These are phyloP conservation scores for Lamprologus sp. DNA, from an alignment of 2,113 vertebrate species.

Conservation along the genomic window DNA sequence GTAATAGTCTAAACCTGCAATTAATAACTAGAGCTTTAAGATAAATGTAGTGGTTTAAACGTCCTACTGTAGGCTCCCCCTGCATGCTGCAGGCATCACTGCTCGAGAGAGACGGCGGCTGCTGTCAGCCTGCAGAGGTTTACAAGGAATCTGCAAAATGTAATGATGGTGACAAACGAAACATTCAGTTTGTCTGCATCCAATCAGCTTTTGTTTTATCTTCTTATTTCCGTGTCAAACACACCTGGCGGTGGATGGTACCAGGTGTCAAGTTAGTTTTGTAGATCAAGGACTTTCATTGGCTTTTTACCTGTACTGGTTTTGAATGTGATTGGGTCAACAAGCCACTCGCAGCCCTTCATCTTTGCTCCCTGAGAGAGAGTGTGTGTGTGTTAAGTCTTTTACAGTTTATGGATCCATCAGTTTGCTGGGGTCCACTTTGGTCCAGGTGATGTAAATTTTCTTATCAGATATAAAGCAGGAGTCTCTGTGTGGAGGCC, in stretches of 20 bases:
- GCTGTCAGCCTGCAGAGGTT: not conserved
- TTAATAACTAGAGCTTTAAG: not conserved
- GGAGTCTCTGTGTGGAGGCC: not conserved
- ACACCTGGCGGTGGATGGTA: not conserved
- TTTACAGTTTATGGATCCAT: not conserved
- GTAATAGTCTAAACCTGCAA: not conserved
- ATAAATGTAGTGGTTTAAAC: not conserved
- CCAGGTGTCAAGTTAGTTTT: not conserved
- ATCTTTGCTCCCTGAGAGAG: not conserved
- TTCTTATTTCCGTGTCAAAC: not conserved
- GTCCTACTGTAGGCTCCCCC: not conserved
- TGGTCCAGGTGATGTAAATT: not conserved
- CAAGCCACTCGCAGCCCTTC: accelerated
- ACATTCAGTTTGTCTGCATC: not conserved
- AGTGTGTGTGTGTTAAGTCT: not conserved
- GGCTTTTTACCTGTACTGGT: not conserved
- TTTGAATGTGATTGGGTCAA: not conserved
- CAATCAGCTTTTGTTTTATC: not conserved
- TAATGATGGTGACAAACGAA: not conserved
- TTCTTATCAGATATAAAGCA: not conserved
- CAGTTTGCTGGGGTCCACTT: not conserved
- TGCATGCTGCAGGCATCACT: not conserved
- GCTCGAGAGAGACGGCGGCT: not conserved
- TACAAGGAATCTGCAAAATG: not conserved
- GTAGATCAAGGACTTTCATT: not conserved